Base-by-base conservation (phyloP, 2,888 invertebrate genomes). In the Acrobasis suavella region DNA sequence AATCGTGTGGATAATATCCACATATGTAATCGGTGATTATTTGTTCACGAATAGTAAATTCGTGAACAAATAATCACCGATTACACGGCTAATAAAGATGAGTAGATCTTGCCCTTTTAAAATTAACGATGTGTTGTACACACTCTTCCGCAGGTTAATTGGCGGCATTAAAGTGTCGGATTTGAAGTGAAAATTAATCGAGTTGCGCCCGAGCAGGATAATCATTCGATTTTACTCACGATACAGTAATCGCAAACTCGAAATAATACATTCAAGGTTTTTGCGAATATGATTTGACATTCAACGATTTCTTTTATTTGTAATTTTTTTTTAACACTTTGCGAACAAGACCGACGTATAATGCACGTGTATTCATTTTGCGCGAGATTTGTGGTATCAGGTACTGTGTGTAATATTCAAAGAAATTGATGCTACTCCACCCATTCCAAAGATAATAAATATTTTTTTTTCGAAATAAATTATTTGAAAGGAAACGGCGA, bases 41-140 rank as follows among this genome's bases (percentile, higher is more conserved):
- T n/a, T n/a, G n/a, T n/a, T n/a, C n/a, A n/a, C n/a, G n/a, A n/a
- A n/a, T 81, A 76, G 75, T 68, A 64, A 73, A 72, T 75, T 85
- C 85, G 85, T 86, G 85, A 79, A 74, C 71, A 66, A 42, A 69
- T 80, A 79, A 85, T 85, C 79, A 82, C 68, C 76, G 69, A 74
- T 81, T 78, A 78, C 77, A 75, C 73, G 73, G 73, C 62, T 63
- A 65, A 69, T 65, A 66, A 62, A 63, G 49, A 38, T 37, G 54
- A 54, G 46, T 56, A 55, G 55, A 55, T 14, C 32, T 55, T 62
- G 62, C 55, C 62, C 62, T 64, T 61, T 54, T 17, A 38, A 50
- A 51, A 39, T 58, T 52, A 38, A 51, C 50, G 49, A 51, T 49
- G 50, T 10, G 67, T 59, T 63, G 12, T 59, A 64, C 58, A 63